These are phyloP conservation scores for Monochamus alternatus DNA, from an alignment of 2,888 invertebrate species.

Conservation along the genomic window DNA sequence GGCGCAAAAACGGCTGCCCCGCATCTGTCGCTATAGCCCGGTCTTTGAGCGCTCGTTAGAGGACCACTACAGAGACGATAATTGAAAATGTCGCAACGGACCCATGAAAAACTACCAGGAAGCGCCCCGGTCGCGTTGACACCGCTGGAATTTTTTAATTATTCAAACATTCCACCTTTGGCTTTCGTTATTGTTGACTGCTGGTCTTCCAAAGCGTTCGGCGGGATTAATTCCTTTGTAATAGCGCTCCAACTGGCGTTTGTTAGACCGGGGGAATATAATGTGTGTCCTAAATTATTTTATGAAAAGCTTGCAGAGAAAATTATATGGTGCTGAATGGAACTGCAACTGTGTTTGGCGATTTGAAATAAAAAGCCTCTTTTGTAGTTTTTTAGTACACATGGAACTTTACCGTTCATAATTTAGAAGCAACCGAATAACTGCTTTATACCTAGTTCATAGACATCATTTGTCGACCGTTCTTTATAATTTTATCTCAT, in stretches of 20 bases:
- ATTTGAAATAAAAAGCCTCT: background rate
- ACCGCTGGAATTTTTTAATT: slow-evolving; percentile 27
- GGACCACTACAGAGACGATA: slow-evolving; percentile 39
- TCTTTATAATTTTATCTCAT: too few species aligned
- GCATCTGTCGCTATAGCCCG: slow-evolving; percentile 6
- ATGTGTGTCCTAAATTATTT: slow-evolving; percentile 21
- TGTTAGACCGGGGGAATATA: slow-evolving; percentile 11
- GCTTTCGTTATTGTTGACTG: slow-evolving; percentile 21
- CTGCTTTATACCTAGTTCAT: too few species aligned
- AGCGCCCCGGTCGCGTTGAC: slow-evolving; percentile 18
- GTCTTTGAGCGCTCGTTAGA: slow-evolving; percentile 23
- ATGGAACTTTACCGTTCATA: too few species aligned
- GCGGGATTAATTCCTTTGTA: slow-evolving; percentile 29
- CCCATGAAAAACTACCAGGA: slow-evolving; percentile 38
- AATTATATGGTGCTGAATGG: slow-evolving; percentile 20
- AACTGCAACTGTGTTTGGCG: background rate
- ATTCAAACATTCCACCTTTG: slow-evolving; percentile 31
- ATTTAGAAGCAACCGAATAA: too few species aligned
- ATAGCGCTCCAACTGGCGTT: slow-evolving; percentile 26
- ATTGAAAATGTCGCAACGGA: slow-evolving; percentile 37
- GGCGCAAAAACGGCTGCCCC: background rate
- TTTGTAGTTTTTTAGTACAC: too few species aligned
- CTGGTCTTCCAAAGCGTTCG: slow-evolving; percentile 1
- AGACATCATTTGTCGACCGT: too few species aligned
- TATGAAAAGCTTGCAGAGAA: slow-evolving; percentile 16